Percentiles rank a stretch among this genome's conserved stretches.
Conservation (phyloP, 2,888 invertebrate species). For the Creontiades dilutus region DNA sequence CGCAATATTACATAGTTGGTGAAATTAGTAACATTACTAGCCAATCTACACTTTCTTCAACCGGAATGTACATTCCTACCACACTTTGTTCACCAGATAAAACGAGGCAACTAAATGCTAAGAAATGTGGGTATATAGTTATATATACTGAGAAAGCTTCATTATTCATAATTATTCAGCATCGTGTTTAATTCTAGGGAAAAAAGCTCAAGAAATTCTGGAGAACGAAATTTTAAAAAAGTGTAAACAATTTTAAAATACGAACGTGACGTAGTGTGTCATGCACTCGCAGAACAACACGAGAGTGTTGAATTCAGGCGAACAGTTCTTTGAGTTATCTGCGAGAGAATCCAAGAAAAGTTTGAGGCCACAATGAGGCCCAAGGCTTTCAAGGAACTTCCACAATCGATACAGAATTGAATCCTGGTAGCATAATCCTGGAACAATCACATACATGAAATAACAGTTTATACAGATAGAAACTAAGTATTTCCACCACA, state of each 20-base stretch:
- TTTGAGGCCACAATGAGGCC: conserved; percentile 92
- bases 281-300: conserved; percentile 96
- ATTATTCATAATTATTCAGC: too few species aligned
- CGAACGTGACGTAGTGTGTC: conserved; percentile 97
- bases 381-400: conserved; percentile 92
- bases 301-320: conserved; percentile 95
- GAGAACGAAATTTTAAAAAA: too few species aligned
- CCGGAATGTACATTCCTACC: too few species aligned
- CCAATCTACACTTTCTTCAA: too few species aligned
- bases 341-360: conserved; percentile 87
- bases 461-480: neutral
- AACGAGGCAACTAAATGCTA: too few species aligned
- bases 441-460: conserved; percentile 75
- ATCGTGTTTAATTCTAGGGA: too few species aligned
- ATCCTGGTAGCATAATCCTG: conserved; percentile 96
- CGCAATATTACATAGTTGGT: too few species aligned
- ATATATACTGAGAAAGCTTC: too few species aligned
- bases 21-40: too few species aligned
- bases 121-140: too few species aligned
- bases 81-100: too few species aligned
- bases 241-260: conserved; percentile 74
- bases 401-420: conserved; percentile 93
- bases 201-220: too few species aligned
- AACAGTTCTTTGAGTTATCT: conserved; percentile 87
- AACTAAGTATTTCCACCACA: neutral